Evolutionary conservation across 2,888 invertebrate species (phyloP), one percentile per base, ranked within the genome.

Genomic region (Pelosia muscerda): DNA sequence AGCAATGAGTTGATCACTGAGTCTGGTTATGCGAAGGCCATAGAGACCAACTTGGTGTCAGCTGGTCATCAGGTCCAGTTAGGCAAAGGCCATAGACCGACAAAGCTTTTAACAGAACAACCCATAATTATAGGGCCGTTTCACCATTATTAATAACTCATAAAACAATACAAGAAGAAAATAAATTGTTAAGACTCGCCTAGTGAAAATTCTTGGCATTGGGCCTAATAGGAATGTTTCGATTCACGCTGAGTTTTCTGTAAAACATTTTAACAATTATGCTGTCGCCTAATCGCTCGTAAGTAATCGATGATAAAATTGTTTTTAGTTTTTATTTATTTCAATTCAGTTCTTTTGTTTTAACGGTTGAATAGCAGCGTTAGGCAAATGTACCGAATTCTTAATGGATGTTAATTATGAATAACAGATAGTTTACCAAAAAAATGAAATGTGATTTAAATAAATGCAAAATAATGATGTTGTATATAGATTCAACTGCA

Each of bases 31-130:
- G n/a, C n/a, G n/a, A n/a, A n/a, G n/a, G n/a, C n/a, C n/a, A n/a
- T n/a, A n/a, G n/a, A n/a, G n/a, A n/a, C n/a, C n/a, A n/a, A n/a
- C n/a, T n/a, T n/a, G n/a, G n/a, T n/a, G n/a, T n/a, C n/a, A n/a
- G n/a, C n/a, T n/a, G n/a, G n/a, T n/a, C n/a, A n/a, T n/a, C n/a
- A n/a, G n/a, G n/a, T n/a, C n/a, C n/a, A n/a, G n/a, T n/a, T n/a
- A n/a, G n/a, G n/a, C n/a, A n/a, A n/a, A n/a, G n/a, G n/a, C n/a
- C n/a, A n/a, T n/a, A n/a, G n/a, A n/a, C n/a, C n/a, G n/a, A n/a
- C n/a, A n/a, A 78, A 80, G 78, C 81, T 79, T 79, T 79, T 80
- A 79, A 79, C 79, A 71, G 66, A 79, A 80, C 78, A 72, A 76
- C 78, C 81, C 74, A 73, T 79, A 79, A 79, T 79, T 80, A 79